Conservation (phyloP, 2,888 invertebrate species). For the Emmelina monodactyla region DNA sequence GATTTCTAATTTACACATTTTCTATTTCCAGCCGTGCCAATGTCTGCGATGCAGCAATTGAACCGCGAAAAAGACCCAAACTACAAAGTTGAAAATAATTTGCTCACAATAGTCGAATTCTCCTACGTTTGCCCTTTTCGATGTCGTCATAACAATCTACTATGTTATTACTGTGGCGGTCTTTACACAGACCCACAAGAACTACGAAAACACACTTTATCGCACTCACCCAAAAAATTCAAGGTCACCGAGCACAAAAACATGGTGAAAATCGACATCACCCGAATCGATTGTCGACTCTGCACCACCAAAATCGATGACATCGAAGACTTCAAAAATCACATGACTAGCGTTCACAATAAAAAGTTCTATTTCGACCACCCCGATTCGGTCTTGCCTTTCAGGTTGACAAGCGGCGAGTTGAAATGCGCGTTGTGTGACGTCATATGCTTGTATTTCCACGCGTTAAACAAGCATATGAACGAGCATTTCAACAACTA, state of each 20-base stretch:
- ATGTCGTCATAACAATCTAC: slow-evolving; percentile 44
- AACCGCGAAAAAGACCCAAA: slow-evolving; percentile 44
- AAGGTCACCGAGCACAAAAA: slow-evolving; percentile 44
- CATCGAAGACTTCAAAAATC: slow-evolving; percentile 37
- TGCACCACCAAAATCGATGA: slow-evolving; percentile 29
- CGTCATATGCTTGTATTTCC: slow-evolving; percentile 25
- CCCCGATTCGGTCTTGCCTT: slow-evolving; percentile 43
- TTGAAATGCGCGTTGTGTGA: slow-evolving; percentile 40
- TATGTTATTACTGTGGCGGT: slow-evolving; percentile 48
- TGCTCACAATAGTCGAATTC: slow-evolving; percentile 40
- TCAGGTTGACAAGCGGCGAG: slow-evolving; percentile 30
- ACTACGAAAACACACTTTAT: slow-evolving; percentile 29
- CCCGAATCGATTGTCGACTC: slow-evolving; percentile 42
- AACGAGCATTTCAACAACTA: slow-evolving; percentile 50
- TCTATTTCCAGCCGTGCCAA: slow-evolving; percentile 30
- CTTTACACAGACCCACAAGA: slow-evolving; percentile 28
- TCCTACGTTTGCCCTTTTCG: slow-evolving; percentile 50
- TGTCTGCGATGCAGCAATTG: slow-evolving; percentile 41
- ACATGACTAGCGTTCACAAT: slow-evolving; percentile 30
- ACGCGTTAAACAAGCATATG: slow-evolving; percentile 53
- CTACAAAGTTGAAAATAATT: slow-evolving; percentile 45
- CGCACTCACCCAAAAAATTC: slow-evolving; percentile 39
- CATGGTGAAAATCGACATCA: slow-evolving; percentile 49
- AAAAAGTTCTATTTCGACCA: slow-evolving; percentile 41
- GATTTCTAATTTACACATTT: slow-evolving; percentile 4